Conservation (phyloP, 37 sponge, comb jelly and placozoan species). For the Haliclona indistincta region DNA sequence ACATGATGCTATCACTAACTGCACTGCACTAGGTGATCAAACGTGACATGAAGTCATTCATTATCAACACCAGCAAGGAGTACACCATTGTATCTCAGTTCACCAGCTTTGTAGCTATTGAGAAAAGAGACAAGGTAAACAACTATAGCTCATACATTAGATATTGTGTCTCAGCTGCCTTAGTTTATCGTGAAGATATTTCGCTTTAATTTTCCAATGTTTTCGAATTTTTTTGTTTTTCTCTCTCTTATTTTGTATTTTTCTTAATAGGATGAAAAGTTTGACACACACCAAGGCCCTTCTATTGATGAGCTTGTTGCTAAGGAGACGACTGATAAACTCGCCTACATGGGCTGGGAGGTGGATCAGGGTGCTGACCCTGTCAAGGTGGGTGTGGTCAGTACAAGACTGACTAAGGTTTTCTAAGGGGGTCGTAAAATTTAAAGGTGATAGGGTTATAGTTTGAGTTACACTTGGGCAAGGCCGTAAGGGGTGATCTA, state of each 20-base stretch:
- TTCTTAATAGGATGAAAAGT: constrained; percentile 67
- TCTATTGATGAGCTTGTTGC: constrained; percentile 81
- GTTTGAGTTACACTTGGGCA: too few relatives aligned
- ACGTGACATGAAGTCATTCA: constrained; percentile 76
- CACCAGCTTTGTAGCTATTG: constrained; percentile 99
- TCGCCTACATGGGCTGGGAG: constrained; percentile 89
- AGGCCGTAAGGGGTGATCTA: too few relatives aligned
- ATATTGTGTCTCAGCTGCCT: not conserved
- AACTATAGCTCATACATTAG: not conserved
- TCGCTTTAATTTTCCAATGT: not conserved
- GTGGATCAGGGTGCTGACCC: constrained; percentile 66
- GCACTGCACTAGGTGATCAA: constrained; percentile 72
- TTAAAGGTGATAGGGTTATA: too few relatives aligned
- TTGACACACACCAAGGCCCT: constrained; percentile 74
- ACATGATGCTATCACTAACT: too few relatives aligned
- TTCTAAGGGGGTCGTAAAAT: too few relatives aligned
- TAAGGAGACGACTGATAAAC: constrained; percentile 76
- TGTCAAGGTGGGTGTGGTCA: constrained; percentile 47
- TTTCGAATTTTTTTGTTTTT: not conserved
- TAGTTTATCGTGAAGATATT: not conserved
- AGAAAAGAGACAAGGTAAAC: constrained; percentile 84
- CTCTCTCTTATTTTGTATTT: not conserved
- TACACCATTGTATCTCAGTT: constrained; percentile 96
- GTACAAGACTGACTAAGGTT: not conserved
- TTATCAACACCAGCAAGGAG: constrained; percentile 90